These are phyloP conservation scores for Meghimatium bilineatum DNA, from an alignment of 2,888 invertebrate species.

Conservation along the genomic window DNA sequence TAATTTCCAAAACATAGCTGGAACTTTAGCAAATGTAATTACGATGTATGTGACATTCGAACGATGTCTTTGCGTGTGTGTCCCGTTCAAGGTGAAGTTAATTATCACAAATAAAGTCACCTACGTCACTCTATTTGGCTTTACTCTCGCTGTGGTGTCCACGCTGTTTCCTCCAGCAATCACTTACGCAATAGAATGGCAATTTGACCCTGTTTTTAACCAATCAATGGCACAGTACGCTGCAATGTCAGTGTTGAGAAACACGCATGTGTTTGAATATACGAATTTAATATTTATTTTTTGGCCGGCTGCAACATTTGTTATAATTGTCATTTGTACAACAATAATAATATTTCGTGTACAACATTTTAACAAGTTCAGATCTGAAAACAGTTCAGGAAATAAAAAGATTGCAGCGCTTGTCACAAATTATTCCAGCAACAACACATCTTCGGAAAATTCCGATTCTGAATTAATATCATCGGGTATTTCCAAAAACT, in stretches of 20 bases:
- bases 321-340: conserved; percentile 10
- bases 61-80: conserved; percentile 14
- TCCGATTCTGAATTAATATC: background rate
- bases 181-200: background rate
- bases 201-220: background rate
- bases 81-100: conserved; percentile 18
- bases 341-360: conserved; percentile 8
- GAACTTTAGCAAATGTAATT: background rate
- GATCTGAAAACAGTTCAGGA: background rate
- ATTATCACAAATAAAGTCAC: conserved; percentile 14
- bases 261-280: background rate
- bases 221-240: conserved; percentile 13
- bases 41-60: conserved; percentile 30
- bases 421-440: background rate
- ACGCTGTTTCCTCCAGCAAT: background rate
- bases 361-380: background rate
- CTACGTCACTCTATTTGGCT: background rate
- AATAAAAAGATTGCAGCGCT: background rate
- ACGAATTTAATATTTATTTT: background rate
- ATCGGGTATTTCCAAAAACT: background rate
- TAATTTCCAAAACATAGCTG: background rate
- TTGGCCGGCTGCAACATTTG: conserved; percentile 2
- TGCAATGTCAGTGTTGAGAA: background rate
- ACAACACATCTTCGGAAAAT: background rate
- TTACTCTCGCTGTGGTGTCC: background rate